phyloP scores from a whole-genome alignment of 2,888 invertebrate species.

The Panopea generosa region DNA sequence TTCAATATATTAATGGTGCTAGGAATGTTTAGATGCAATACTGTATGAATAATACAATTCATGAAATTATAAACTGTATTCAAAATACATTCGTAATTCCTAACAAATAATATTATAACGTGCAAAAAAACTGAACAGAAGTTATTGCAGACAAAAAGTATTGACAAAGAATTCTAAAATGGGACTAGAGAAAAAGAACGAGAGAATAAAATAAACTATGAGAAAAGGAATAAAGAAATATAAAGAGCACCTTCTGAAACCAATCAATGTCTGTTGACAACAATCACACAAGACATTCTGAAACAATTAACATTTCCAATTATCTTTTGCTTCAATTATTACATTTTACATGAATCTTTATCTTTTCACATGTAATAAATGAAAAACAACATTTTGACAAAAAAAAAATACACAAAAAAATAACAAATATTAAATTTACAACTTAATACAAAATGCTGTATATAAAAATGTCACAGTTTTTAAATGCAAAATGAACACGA shows the following conservation, averaged over 20 bases:
- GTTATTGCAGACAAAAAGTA: background rate
- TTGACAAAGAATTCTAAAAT: background rate
- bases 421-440: too few species aligned
- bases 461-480: constrained; percentile 8
- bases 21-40: constrained; percentile 48
- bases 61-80: background rate
- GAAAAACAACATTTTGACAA: too few species aligned
- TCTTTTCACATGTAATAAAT: too few species aligned
- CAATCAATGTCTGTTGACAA: background rate
- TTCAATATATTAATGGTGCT: too few species aligned
- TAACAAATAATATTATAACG: constrained; percentile 12
- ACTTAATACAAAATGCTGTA: background rate
- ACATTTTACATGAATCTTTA: too few species aligned
- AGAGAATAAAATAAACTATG: constrained; percentile 6
- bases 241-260: constrained; percentile 1
- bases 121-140: too few species aligned
- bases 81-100: constrained; percentile 6
- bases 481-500: too few species aligned
- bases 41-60: constrained; percentile 18
- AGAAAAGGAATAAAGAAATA: background rate
- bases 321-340: too few species aligned
- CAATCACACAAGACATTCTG: too few species aligned
- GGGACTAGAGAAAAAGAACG: constrained; percentile 13
- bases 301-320: too few species aligned
- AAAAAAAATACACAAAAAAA: too few species aligned